Evolutionary conservation across 2,113 vertebrate genomes (phyloP).

Genomic region (Stegastes partitus): DNA sequence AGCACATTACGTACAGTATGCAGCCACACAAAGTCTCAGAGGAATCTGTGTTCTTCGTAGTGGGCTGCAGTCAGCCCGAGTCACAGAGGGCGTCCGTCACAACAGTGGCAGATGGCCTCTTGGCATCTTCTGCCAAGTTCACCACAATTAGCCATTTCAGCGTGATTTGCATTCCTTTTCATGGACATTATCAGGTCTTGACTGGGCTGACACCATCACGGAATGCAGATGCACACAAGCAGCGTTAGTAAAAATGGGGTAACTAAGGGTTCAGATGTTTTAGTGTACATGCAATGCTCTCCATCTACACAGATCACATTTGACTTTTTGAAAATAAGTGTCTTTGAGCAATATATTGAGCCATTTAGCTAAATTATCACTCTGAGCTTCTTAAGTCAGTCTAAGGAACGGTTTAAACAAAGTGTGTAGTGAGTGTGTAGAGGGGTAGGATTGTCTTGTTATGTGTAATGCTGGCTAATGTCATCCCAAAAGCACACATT

Average conservation of each 20-base stretch:
- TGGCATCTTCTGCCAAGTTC: constrained; percentile 40
- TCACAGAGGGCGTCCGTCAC: constrained; percentile 61
- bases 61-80: constrained; percentile 35
- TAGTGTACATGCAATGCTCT: neutral
- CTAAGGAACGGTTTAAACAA: neutral
- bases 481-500: constrained; percentile 39
- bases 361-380: too few relatives aligned
- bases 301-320: neutral
- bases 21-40: constrained; percentile 29
- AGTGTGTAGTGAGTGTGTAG: neutral
- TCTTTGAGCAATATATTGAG: neutral
- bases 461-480: constrained; percentile 19
- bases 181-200: constrained; percentile 1
- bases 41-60: constrained; percentile 56
- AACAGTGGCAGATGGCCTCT: constrained; percentile 72
- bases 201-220: neutral
- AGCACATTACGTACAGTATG: constrained; percentile 34
- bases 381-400: neutral
- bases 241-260: neutral
- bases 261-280: neutral
- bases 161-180: constrained; percentile 46
- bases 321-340: neutral
- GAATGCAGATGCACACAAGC: neutral
- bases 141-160: constrained; percentile 64
- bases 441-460: constrained; percentile 3